Conservation (phyloP, 2,113 vertebrate species). For the Oreochromis spilurus region DNA sequence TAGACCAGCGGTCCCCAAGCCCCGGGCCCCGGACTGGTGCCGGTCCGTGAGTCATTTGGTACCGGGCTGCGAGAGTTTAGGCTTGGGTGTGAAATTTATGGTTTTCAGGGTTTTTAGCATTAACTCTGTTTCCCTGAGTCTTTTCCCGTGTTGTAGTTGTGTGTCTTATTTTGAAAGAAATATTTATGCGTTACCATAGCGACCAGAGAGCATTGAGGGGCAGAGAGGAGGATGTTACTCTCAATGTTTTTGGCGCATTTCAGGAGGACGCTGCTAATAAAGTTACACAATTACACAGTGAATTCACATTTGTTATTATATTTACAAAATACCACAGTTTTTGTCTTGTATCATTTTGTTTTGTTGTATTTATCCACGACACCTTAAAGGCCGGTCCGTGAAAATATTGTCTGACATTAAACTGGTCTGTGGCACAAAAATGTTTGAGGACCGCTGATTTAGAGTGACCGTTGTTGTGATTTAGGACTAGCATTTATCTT, state of each 20-base stretch:
- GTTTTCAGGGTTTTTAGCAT: background rate
- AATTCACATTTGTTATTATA: rapidly evolving
- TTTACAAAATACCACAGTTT: background rate
- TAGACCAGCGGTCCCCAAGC: background rate
- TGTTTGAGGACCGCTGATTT: rapidly evolving
- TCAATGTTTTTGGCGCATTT: background rate
- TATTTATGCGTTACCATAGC: background rate
- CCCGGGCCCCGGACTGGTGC: rapidly evolving
- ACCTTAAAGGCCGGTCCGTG: background rate
- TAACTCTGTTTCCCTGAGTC: background rate
- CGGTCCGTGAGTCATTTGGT: background rate
- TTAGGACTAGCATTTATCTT: background rate
- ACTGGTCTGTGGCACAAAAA: rapidly evolving
- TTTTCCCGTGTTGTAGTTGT: background rate
- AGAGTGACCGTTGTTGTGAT: background rate
- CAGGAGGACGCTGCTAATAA: background rate
- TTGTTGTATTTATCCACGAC: rapidly evolving
- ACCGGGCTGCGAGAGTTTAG: rapidly evolving
- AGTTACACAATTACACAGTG: background rate
- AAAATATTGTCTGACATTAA: background rate
- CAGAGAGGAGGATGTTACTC: background rate
- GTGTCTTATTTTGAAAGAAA: background rate
- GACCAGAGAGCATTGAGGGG: background rate
- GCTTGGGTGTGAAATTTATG: background rate
- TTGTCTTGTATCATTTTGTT: background rate